Evolutionary conservation across 2,888 invertebrate genomes (phyloP), one percentile per base, ranked within the genome.

Genomic region (Ligdia adustata): DNA sequence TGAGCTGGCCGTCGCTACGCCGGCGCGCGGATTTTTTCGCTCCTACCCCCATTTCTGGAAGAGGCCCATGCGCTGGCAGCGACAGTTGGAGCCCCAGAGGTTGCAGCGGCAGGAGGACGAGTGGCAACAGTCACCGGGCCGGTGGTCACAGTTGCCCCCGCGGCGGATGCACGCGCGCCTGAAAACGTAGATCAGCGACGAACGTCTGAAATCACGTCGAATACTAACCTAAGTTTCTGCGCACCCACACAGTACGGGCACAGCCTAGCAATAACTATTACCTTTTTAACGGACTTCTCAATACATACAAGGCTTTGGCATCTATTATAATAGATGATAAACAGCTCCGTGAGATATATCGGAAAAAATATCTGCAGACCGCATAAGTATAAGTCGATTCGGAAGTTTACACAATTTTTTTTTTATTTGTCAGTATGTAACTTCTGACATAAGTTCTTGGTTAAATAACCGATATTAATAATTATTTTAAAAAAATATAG

Each of bases 31-130:
- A 46, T 42, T 16, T 22, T 33, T 35, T 34, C 22, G 57, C 74
- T 91, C 58, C 59, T 77, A 94, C 79, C 95, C 95, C 95, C 95
- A 95, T 88, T 95, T 95, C 80, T 96, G 96, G 92, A 96, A 96
- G 75, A 96, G 93, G 52, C 97, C 96, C 93, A 95, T 94, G 66
- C 96, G 93, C 83, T 96, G 96, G 83, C 96, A 97, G 70, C 95
- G 93, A 83, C 96, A 96, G 91, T 97, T 96, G 76, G 95, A 94
- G 51, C 96, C 96, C 96, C 96, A 97, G 38, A 96, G 91, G 84
- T 96, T 96, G 92, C 96, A 97, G 56, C 96, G 92, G 86, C 96
- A 97, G 57, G 95, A 94, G 57, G 95, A 95, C 67, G 94, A 95
- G 90, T 94, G 94, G 91, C 96, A 96, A 91, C 96, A 96, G 82